phyloP scores from a whole-genome alignment of 2,113 vertebrate genomes.

The Tetrax tetrax region DNA sequence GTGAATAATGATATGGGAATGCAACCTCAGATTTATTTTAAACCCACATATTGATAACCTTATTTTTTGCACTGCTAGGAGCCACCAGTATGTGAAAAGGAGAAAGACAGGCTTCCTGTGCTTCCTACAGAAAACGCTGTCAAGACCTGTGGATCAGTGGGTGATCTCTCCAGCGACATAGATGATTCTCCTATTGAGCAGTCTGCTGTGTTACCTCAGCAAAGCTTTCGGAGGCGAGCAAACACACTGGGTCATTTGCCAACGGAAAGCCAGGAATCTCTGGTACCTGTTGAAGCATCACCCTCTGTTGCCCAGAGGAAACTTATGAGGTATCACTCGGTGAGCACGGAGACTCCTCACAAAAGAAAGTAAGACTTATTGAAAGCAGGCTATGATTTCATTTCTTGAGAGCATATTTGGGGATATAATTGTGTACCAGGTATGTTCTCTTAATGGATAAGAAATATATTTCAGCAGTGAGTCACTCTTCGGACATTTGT shows the following conservation, averaged over 20 bases:
- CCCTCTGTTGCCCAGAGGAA: conserved; percentile 84
- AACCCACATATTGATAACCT: neutral
- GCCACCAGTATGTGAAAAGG: conserved; percentile 39
- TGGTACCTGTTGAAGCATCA: conserved; percentile 60
- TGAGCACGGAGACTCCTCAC: conserved; percentile 94
- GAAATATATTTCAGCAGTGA: neutral
- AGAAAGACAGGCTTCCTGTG: neutral
- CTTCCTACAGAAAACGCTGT: conserved; percentile 31
- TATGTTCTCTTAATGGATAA: conserved; percentile 16
- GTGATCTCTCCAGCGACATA: conserved; percentile 76
- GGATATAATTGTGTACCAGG: neutral
- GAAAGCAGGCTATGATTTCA: conserved; percentile 27
- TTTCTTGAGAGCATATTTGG: conserved; percentile 12
- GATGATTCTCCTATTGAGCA: conserved; percentile 56
- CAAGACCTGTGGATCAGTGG: conserved; percentile 81
- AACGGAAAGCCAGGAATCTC: conserved; percentile 53
- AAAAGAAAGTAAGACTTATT: conserved; percentile 85
- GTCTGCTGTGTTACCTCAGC: conserved; percentile 51
- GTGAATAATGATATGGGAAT: neutral
- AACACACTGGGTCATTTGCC: conserved; percentile 91
- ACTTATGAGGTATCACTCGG: conserved; percentile 94
- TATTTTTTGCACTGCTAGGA: conserved; percentile 50
- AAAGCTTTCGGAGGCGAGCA: conserved; percentile 84
- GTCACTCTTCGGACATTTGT: neutral
- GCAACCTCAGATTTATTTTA: neutral